A percentile compares a stretch with the other conserved stretches of the same genome.
These are phyloP conservation scores for Podarcis muralis DNA, from an alignment of 2,113 vertebrate genomes.

Conservation along the genomic window DNA sequence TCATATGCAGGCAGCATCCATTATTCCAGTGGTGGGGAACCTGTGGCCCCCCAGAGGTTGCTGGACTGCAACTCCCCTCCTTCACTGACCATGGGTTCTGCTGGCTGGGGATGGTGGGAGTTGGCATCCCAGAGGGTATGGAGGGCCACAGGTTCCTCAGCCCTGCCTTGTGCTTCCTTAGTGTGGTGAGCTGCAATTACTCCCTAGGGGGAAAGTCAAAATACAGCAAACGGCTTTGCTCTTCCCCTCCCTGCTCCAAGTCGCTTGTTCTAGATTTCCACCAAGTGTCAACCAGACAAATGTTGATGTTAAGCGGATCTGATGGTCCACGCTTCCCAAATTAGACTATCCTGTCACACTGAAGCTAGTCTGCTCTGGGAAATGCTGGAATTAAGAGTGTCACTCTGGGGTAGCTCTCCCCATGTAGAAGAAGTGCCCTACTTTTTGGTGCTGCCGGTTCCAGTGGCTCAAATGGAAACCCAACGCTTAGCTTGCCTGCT, in stretches of 20 bases:
- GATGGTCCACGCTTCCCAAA: constrained; percentile 4
- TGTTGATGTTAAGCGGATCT: not conserved
- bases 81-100: too few relatives aligned
- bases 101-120: too few relatives aligned
- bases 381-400: not conserved
- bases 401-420: not conserved
- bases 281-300: not conserved
- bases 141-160: too few relatives aligned
- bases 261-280: not conserved
- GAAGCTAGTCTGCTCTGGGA: not conserved
- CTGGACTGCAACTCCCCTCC: too few relatives aligned
- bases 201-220: not conserved
- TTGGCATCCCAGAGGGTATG: too few relatives aligned
- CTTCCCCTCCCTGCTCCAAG: not conserved
- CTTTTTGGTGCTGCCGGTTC: not conserved
- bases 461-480: not conserved
- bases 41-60: too few relatives aligned
- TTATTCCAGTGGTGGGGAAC: too few relatives aligned
- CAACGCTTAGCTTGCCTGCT: not conserved
- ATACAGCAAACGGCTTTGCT: not conserved
- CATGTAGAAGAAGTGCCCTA: not conserved
- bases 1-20: not conserved
- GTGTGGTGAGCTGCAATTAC: not conserved
- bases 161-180: too few relatives aligned
- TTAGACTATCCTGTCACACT: constrained; percentile 18